phyloP scores from a whole-genome alignment of 2,113 vertebrate species.

The Fregata magnificens region DNA sequence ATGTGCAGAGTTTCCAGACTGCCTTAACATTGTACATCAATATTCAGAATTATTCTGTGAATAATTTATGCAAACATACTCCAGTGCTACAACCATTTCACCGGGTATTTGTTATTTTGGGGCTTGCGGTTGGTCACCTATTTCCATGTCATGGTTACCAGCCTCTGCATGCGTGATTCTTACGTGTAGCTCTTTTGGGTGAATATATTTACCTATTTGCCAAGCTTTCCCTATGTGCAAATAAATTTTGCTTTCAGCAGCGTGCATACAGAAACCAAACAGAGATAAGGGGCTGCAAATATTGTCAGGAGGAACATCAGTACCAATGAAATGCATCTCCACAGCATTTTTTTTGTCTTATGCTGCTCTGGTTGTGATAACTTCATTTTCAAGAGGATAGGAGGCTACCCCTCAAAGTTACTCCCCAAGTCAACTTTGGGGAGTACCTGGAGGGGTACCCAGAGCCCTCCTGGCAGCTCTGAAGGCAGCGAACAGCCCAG shows the following conservation, averaged over 20 bases:
- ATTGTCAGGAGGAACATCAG: neutral
- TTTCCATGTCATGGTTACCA: neutral
- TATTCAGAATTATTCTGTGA: conserved; percentile 12
- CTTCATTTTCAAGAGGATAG: neutral
- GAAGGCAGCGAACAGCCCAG: neutral
- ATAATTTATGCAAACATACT: conserved; percentile 33
- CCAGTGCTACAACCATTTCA: neutral
- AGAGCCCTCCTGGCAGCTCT: neutral
- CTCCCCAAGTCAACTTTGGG: rapidly evolving
- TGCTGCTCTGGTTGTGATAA: neutral
- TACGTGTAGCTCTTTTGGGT: neutral
- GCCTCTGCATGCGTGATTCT: neutral
- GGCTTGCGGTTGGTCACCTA: neutral
- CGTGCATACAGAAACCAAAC: neutral
- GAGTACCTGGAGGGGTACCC: neutral
- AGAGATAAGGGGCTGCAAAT: neutral
- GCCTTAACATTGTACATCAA: neutral
- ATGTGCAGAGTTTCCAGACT: neutral
- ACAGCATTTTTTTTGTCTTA: neutral
- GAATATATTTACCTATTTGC: neutral
- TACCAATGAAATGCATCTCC: neutral
- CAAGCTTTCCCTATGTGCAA: neutral
- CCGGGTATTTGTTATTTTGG: neutral
- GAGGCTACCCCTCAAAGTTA: neutral
- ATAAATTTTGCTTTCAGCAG: neutral